Base-by-base conservation (phyloP, 2,797 vertebrate genomes). In the Poecilia wingei region DNA sequence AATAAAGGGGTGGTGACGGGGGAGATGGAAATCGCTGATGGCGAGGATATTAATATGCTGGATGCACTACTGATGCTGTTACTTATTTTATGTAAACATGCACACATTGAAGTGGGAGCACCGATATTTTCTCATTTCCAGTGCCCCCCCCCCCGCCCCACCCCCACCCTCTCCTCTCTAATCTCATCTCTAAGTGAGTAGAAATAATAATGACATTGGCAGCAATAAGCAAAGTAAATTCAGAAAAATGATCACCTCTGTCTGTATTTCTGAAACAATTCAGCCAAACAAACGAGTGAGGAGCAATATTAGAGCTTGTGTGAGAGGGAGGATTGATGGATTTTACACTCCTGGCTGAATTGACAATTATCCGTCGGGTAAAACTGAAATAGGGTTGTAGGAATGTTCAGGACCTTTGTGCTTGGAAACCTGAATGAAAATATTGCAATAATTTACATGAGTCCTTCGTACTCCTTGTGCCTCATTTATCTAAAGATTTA, bases 361-460 rank as follows among this genome's bases (percentile, higher is more conserved):
- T 87, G 89, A 94, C 86, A 93, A 92, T 94, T 90, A 94, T 93
- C 82, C 85, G 64, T 82, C 43, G 76, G 88, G 91, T 87, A 85
- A 93, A 95, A 92, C 82, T 86, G 89, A 85, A 93, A 94, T 91
- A 87, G 89, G 83, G 88, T 84, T 90, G 84, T 85, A 82, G 87
- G 87, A 82, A 77, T 86, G 81, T 36, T 74, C 59, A 75, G 77
- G 82, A 84, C 70, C 69, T 75, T 77, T 88, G 87, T 84, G 82
- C 82, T 77, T 77, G 81, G 78, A 89, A 90, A 86, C 81, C 79
- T 59, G 79, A 72, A 89, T 93, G 91, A 88, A 94, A 93, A 92
- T 91, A 91, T 90, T 91, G 75, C 82, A 51, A 93, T 92, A 82
- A 93, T 93, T 93, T 91, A 92, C 87, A 90, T 86, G 87, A 87